These are phyloP conservation scores for Cistogaster globosa DNA, from an alignment of 2,888 invertebrate species.

Conservation along the genomic window DNA sequence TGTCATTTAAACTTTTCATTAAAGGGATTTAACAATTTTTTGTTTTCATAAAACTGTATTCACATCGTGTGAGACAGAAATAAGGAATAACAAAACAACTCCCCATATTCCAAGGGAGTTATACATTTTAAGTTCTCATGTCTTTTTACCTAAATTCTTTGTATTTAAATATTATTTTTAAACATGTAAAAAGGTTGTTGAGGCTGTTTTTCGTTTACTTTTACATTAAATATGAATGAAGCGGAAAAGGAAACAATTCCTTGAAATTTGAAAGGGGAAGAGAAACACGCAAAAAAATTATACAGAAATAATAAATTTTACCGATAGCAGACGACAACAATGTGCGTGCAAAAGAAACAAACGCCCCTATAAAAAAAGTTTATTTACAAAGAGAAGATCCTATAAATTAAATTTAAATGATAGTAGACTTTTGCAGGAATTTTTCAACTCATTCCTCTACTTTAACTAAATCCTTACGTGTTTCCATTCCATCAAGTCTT, in stretches of 20 bases:
- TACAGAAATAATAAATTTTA: slow-evolving; percentile 5
- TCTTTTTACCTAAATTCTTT: no score
- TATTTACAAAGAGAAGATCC: not conserved
- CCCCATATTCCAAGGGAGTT: not conserved
- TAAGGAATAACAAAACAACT: not conserved
- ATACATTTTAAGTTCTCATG: not conserved
- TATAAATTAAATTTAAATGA: no score
- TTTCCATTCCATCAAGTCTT: not conserved
- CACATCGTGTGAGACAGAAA: slow-evolving; percentile 4
- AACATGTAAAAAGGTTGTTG: slow-evolving; percentile 44
- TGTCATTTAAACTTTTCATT: not conserved
- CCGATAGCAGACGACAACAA: slow-evolving; percentile 8
- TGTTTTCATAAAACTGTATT: not conserved
- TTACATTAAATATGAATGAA: no score
- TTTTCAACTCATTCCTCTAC: not conserved
- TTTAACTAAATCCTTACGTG: not conserved
- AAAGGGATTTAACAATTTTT: slow-evolving; percentile 22
- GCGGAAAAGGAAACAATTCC: no score
- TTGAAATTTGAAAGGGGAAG: not conserved
- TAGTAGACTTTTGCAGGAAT: no score
- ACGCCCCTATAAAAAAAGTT: slow-evolving; percentile 17
- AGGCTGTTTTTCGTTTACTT: not conserved
- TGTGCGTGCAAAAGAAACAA: slow-evolving; percentile 37
- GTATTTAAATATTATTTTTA: slow-evolving; percentile 1
- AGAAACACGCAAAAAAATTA: not conserved